phyloP scores from a whole-genome alignment of 2,113 vertebrate species.

The Dinomys branickii region DNA sequence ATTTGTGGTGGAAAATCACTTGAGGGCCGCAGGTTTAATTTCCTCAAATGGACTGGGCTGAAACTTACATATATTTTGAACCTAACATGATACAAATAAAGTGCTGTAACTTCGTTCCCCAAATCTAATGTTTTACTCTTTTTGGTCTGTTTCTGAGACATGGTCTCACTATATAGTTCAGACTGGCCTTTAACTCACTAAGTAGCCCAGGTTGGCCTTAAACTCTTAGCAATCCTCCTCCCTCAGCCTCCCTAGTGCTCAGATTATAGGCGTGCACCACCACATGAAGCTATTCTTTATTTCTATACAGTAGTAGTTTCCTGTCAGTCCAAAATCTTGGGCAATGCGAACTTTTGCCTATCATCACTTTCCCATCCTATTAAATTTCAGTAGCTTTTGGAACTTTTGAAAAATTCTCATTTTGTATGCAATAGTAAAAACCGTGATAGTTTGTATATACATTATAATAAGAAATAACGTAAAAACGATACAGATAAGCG shows the following conservation, averaged over 20 bases:
- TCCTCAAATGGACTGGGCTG: neutral
- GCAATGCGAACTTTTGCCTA: constrained; percentile 7
- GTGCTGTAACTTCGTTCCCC: neutral
- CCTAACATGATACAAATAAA: neutral
- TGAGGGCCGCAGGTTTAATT: neutral
- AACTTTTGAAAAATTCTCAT: neutral
- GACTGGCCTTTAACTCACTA: neutral
- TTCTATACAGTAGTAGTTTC: neutral
- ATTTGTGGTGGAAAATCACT: neutral
- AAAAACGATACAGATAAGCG: neutral
- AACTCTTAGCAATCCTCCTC: neutral
- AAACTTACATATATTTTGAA: constrained; percentile 10
- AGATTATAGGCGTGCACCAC: neutral
- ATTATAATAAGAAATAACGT: neutral
- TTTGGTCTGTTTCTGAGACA: neutral
- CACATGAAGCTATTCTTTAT: neutral
- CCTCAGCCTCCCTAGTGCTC: neutral
- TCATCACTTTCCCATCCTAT: neutral
- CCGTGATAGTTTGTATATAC: neutral
- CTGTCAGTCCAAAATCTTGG: neutral
- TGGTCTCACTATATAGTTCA: neutral
- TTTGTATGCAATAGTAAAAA: neutral
- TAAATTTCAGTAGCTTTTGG: neutral
- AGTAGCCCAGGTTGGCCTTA: neutral
- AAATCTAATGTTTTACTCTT: neutral